These are phyloP conservation scores for Conus canariensis DNA, from an alignment of 2,888 invertebrate genomes.

Conservation along the genomic window DNA sequence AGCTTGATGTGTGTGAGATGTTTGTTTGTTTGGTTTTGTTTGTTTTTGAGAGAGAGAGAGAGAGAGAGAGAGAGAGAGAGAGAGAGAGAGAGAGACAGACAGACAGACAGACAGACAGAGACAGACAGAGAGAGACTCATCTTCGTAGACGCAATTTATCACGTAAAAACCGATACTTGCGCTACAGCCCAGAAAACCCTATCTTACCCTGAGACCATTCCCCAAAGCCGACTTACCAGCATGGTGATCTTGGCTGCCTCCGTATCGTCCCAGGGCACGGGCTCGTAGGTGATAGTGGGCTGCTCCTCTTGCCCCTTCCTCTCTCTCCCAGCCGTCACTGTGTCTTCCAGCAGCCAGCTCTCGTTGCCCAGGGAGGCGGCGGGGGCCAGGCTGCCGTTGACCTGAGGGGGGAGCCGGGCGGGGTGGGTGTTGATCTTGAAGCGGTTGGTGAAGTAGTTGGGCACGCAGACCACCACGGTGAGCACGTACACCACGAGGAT, in stretches of 20 bases:
- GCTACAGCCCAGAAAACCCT: too few species aligned
- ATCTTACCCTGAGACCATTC: not conserved
- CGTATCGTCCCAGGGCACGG: conserved; percentile 22
- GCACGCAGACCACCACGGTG: conserved; percentile 90
- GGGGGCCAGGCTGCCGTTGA: not conserved
- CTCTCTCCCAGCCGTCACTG: not conserved
- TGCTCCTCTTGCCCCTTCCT: not conserved
- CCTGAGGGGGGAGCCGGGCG: too few species aligned
- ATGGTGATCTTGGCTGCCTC: conserved; percentile 20
- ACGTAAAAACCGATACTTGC: too few species aligned
- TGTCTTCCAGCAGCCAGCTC: not conserved
- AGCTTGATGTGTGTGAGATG: too few species aligned
- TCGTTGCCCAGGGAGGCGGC: not conserved
- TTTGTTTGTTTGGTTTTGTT: too few species aligned
- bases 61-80: too few species aligned
- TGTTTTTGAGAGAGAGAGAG: too few species aligned
- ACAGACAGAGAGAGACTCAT: too few species aligned
- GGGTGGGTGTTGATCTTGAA: not conserved
- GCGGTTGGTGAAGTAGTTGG: conserved; percentile 89
- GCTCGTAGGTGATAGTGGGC: conserved; percentile 35
- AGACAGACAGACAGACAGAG: too few species aligned
- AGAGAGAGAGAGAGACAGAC: too few species aligned
- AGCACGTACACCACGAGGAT: conserved; percentile 90
- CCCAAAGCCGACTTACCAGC: not conserved
- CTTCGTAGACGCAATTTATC: too few species aligned